Conservation (phyloP, 2,113 vertebrate species). For the Lagenorhynchus albirostris region DNA sequence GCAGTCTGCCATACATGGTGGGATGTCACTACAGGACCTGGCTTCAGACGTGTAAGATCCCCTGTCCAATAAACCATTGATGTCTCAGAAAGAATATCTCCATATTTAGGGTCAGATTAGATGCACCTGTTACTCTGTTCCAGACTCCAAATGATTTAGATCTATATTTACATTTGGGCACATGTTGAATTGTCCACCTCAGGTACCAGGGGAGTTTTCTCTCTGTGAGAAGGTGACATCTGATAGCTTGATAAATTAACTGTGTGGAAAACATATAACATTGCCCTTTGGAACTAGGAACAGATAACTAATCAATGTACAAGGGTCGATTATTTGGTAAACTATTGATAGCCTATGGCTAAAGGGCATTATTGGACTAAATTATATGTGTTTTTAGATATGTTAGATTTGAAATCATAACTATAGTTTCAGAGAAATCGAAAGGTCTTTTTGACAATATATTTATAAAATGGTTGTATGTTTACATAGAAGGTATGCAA, state of each 20-base stretch:
- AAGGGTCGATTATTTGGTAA: constrained; percentile 44
- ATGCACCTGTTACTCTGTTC: neutral
- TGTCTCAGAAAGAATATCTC: neutral
- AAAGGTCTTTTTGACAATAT: constrained; percentile 12
- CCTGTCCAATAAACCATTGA: neutral
- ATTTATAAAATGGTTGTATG: neutral
- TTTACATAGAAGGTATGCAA: neutral
- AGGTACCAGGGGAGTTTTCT: neutral
- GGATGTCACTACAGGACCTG: neutral
- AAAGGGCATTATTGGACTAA: constrained; percentile 7
- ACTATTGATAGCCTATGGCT: neutral
- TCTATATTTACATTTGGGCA: neutral
- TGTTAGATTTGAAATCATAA: constrained; percentile 51
- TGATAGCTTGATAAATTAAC: neutral
- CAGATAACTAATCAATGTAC: constrained; percentile 40
- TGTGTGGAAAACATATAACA: neutral
- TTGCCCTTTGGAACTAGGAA: constrained; percentile 13
- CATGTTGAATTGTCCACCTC: neutral
- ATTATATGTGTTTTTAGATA: constrained; percentile 24
- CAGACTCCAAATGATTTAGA: neutral
- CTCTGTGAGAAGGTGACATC: neutral
- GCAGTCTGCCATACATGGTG: neutral
- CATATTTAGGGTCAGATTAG: neutral
- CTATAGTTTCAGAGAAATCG: neutral
- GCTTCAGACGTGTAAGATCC: neutral